These are phyloP conservation scores for Arrhopalites spinosus DNA, from an alignment of 2,888 invertebrate genomes.

Conservation along the genomic window DNA sequence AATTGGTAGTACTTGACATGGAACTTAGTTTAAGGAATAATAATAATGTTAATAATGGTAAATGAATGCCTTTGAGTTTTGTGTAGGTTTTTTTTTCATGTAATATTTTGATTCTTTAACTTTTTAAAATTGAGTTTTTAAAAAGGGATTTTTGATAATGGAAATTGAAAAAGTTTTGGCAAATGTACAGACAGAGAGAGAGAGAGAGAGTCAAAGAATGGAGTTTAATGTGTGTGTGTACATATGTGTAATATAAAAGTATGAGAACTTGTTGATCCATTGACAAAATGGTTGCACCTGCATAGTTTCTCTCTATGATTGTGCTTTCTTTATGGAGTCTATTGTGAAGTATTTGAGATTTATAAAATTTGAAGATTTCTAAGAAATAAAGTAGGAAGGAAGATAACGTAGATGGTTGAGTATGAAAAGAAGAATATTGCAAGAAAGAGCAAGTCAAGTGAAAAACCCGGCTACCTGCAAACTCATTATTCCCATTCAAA, in stretches of 20 bases:
- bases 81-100: too few relatives aligned
- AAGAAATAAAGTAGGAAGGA: slow-evolving; percentile 11
- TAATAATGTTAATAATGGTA: too few relatives aligned
- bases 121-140: too few relatives aligned
- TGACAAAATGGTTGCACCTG: slow-evolving; percentile 2
- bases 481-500: slow-evolving; percentile 17
- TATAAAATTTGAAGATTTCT: slow-evolving; percentile 6
- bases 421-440: slow-evolving; percentile 4
- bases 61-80: too few relatives aligned
- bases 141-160: too few relatives aligned
- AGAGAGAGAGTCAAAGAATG: neutral
- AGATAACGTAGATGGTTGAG: neutral
- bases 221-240: neutral
- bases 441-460: slow-evolving; percentile 18
- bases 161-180: neutral
- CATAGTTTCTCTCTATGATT: neutral
- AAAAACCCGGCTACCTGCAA: slow-evolving; percentile 15
- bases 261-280: slow-evolving; percentile 15
- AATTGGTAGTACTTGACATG: too few relatives aligned
- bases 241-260: slow-evolving; percentile 3
- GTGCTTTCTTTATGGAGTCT: neutral
- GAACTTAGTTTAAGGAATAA: too few relatives aligned
- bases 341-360: slow-evolving; percentile 11
- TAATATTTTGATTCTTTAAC: too few relatives aligned
- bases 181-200: neutral